These are phyloP conservation scores for Hirtodrosophila confusa DNA, from an alignment of 2,888 invertebrate species.

Conservation along the genomic window DNA sequence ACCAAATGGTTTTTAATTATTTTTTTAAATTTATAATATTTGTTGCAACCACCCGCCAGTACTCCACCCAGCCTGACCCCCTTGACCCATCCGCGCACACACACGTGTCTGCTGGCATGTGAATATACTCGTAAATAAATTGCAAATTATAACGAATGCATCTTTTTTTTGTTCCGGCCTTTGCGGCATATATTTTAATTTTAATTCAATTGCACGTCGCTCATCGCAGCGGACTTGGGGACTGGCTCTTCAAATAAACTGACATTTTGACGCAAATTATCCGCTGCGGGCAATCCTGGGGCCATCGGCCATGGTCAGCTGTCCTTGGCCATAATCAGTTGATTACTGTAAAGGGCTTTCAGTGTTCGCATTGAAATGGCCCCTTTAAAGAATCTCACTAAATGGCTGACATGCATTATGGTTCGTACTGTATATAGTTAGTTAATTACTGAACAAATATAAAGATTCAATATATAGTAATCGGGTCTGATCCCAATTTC, in stretches of 20 bases:
- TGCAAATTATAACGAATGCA: constrained; percentile 63
- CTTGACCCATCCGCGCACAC: not conserved
- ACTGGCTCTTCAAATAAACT: constrained; percentile 68
- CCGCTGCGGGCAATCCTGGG: constrained; percentile 54
- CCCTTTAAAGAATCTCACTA: not conserved
- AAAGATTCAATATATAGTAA: no score
- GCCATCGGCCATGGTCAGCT: constrained; percentile 41
- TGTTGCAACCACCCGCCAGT: constrained; percentile 27
- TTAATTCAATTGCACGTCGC: constrained; percentile 78
- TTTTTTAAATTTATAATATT: constrained; percentile 77
- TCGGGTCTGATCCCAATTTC: no score
- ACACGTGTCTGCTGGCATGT: not conserved
- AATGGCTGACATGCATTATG: not conserved
- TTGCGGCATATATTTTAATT: constrained; percentile 69
- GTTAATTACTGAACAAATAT: no score
- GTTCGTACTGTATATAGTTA: no score
- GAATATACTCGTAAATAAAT: constrained; percentile 56
- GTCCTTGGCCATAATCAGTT: constrained; percentile 56
- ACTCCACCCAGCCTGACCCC: not conserved
- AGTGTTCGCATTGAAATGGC: constrained; percentile 4
- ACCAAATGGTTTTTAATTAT: constrained; percentile 75
- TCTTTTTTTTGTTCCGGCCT: constrained; percentile 22
- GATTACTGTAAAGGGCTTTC: constrained; percentile 38
- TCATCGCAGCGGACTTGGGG: constrained; percentile 45
- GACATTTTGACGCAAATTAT: constrained; percentile 78